These are phyloP conservation scores for Carcina quercana DNA, from an alignment of 2,888 invertebrate genomes.

Conservation along the genomic window DNA sequence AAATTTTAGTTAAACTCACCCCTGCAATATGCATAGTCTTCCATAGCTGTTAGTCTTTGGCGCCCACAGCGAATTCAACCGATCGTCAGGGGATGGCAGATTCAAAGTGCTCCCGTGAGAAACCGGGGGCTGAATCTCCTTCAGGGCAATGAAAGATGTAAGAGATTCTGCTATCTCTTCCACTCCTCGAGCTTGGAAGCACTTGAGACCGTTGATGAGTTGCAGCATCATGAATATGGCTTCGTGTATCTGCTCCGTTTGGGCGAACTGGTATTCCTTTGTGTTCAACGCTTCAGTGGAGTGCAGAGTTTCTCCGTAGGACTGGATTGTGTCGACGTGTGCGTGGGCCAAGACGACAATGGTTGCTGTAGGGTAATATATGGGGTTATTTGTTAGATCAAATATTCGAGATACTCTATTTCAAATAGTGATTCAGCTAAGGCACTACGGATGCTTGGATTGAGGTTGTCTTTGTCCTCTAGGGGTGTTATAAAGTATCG, in stretches of 20 bases:
- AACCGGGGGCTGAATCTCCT: conserved; percentile 55
- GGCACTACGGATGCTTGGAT: no score
- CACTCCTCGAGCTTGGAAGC: conserved; percentile 86
- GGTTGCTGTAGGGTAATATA: conserved; percentile 77
- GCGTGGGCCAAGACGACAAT: conserved; percentile 83
- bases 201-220: conserved; percentile 86
- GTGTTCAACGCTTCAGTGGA: conserved; percentile 59
- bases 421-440: no score
- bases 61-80: conserved; percentile 58
- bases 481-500: no score
- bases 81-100: conserved; percentile 49
- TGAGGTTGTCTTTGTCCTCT: no score
- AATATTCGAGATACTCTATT: no score
- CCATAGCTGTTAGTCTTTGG: conserved; percentile 72
- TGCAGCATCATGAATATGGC: conserved; percentile 87
- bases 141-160: conserved; percentile 82
- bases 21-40: conserved; percentile 83
- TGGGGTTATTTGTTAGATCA: no score
- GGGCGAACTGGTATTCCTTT: conserved; percentile 57
- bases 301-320: conserved; percentile 78
- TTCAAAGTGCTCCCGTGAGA: conserved; percentile 38
- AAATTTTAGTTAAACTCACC: conserved; percentile 78
- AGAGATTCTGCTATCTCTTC: conserved; percentile 84
- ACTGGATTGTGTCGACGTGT: conserved; percentile 83
- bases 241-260: conserved; percentile 75